phyloP scores from a whole-genome alignment of 2,888 invertebrate genomes.

The Melieria crassipennis region DNA sequence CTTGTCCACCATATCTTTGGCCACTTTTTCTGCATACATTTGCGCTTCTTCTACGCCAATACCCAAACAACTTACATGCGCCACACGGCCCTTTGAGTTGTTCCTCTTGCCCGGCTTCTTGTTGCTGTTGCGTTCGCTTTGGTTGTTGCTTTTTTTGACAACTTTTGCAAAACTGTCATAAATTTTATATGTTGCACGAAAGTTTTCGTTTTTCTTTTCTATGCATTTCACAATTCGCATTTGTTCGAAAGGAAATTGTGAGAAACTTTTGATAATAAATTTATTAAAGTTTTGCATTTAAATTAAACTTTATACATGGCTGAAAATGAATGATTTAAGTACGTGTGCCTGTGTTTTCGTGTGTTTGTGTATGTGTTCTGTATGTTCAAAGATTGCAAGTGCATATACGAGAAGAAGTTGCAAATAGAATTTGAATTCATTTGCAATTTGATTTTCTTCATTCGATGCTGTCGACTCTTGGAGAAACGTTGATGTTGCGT shows the following conservation, averaged over 20 bases:
- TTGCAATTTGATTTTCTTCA: too few relatives aligned
- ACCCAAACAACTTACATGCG: too few relatives aligned
- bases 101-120: constrained; percentile 4
- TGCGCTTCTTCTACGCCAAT: too few relatives aligned
- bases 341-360: neutral
- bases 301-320: constrained; percentile 48
- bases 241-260: constrained; percentile 40
- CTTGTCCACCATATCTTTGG: constrained; percentile 10
- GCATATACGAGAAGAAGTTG: too few relatives aligned
- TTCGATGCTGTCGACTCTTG: too few relatives aligned
- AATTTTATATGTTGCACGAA: constrained; percentile 55
- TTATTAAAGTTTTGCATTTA: constrained; percentile 56
- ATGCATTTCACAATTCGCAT: constrained; percentile 33
- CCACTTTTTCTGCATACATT: neutral
- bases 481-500: too few relatives aligned
- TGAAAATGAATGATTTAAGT: neutral
- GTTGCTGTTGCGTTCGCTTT: constrained; percentile 23
- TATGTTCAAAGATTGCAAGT: too few relatives aligned
- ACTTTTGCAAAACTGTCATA: constrained; percentile 57
- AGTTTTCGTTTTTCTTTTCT: constrained; percentile 41
- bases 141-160: constrained; percentile 36
- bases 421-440: too few relatives aligned
- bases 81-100: too few relatives aligned
- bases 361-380: neutral
- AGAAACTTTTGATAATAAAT: constrained; percentile 56